These are phyloP conservation scores for Halichoerus grypus DNA, from an alignment of 2,113 vertebrate genomes.

Conservation along the genomic window DNA sequence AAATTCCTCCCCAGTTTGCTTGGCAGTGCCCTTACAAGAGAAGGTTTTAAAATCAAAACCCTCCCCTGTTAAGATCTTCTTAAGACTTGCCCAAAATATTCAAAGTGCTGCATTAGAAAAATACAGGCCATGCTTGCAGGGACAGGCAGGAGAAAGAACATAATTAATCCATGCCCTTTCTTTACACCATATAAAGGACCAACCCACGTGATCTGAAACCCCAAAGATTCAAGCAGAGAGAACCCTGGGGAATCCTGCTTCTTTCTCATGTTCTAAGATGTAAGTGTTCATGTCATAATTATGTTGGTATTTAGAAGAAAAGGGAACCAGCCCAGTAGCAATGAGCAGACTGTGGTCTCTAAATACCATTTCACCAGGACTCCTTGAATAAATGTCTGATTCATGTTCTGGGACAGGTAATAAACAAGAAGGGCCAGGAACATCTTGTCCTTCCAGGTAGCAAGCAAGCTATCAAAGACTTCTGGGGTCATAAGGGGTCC, in stretches of 20 bases:
- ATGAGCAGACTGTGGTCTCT: neutral
- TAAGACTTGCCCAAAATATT: neutral
- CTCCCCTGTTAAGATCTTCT: neutral
- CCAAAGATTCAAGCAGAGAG: neutral
- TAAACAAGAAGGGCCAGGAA: neutral
- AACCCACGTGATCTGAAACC: neutral
- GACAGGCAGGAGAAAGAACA: neutral
- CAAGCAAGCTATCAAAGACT: neutral
- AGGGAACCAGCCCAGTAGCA: neutral
- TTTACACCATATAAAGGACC: neutral
- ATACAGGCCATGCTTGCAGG: neutral
- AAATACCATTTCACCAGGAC: neutral
- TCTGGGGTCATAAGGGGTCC: neutral
- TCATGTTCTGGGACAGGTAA: neutral
- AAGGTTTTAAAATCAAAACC: neutral
- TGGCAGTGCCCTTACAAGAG: neutral
- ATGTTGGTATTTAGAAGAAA: neutral
- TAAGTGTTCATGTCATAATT: neutral
- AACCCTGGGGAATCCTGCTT: neutral
- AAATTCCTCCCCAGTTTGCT: neutral
- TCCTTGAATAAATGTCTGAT: neutral
- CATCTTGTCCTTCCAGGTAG: neutral
- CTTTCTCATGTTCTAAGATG: neutral
- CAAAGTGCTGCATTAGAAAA: neutral
- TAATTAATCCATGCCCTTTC: neutral